Evolutionary conservation across 2,113 vertebrate species (phyloP).

Genomic region (Ahaetulla prasina): DNA sequence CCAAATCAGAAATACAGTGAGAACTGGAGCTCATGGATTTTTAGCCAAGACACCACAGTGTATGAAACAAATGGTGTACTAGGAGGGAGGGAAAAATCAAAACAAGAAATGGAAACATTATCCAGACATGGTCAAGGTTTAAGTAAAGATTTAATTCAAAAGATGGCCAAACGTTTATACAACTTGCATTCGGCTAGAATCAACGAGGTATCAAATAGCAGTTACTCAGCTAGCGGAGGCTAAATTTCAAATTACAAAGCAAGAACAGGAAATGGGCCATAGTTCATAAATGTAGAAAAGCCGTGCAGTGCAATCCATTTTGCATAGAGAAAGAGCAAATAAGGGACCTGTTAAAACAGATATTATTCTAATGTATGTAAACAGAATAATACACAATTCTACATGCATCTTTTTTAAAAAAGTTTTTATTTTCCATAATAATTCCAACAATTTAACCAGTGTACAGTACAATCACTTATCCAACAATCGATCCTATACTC

Average conservation of each 20-base stretch:
- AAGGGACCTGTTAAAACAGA: neutral
- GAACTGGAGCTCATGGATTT: constrained; percentile 44
- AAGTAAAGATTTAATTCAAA: constrained; percentile 18
- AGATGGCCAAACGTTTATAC: neutral
- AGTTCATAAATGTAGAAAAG: neutral
- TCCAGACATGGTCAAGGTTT: neutral
- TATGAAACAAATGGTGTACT: constrained; percentile 32
- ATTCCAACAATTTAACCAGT: no score
- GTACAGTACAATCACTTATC: no score
- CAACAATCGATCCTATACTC: no score
- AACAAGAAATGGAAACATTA: neutral
- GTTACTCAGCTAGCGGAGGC: neutral
- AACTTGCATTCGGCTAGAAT: neutral
- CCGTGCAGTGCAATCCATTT: neutral
- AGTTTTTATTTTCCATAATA: no score
- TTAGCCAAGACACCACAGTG: constrained; percentile 34
- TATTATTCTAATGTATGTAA: neutral
- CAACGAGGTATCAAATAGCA: neutral
- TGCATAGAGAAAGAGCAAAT: neutral
- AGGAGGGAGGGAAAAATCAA: neutral
- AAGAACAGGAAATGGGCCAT: neutral
- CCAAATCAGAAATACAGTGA: constrained; percentile 36
- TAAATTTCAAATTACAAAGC: neutral
- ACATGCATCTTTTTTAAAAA: neutral
- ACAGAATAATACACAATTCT: neutral